Percentiles rank a stretch among this genome's conserved stretches.
phyloP scores from a whole-genome alignment of 2,888 invertebrate genomes.

The Oeneis ivallda region DNA sequence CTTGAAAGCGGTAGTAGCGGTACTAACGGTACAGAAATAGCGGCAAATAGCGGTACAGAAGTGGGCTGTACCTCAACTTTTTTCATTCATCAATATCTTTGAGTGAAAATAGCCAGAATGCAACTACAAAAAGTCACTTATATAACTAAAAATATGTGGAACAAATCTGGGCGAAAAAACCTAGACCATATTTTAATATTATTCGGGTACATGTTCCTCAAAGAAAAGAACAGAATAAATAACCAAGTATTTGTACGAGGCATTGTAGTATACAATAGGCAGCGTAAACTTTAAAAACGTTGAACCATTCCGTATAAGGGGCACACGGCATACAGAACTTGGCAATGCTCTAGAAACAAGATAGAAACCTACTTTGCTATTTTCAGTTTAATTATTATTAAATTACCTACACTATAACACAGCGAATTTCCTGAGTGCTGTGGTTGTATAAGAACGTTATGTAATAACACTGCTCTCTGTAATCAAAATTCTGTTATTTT shows the following conservation, averaged over 20 bases:
- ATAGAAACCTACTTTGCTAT: conserved; percentile 37
- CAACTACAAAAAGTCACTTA: not conserved
- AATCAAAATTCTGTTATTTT: conserved; percentile 1
- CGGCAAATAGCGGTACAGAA: no score
- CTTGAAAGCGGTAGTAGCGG: no score
- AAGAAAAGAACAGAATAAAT: conserved; percentile 38
- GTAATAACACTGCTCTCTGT: conserved; percentile 23
- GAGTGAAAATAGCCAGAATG: no score
- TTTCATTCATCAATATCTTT: no score
- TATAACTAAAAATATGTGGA: not conserved
- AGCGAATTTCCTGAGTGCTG: conserved; percentile 26
- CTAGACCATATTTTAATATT: conserved; percentile 28
- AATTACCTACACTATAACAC: conserved; percentile 33
- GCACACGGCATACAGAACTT: conserved; percentile 36
- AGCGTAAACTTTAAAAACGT: conserved; percentile 37
- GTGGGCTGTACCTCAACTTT: no score
- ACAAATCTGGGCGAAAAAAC: not conserved
- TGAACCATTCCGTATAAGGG: conserved; percentile 33
- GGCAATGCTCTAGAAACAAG: conserved; percentile 37
- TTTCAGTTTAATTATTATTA: conserved; percentile 36
- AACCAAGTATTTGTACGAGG: conserved; percentile 35
- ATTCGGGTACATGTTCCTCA: conserved; percentile 30
- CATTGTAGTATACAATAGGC: conserved; percentile 37
- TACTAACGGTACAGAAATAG: no score
- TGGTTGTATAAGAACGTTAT: conserved; percentile 18